Evolutionary conservation across 2,113 vertebrate genomes (phyloP).

Genomic region (Ibidorhyncha struthersii): DNA sequence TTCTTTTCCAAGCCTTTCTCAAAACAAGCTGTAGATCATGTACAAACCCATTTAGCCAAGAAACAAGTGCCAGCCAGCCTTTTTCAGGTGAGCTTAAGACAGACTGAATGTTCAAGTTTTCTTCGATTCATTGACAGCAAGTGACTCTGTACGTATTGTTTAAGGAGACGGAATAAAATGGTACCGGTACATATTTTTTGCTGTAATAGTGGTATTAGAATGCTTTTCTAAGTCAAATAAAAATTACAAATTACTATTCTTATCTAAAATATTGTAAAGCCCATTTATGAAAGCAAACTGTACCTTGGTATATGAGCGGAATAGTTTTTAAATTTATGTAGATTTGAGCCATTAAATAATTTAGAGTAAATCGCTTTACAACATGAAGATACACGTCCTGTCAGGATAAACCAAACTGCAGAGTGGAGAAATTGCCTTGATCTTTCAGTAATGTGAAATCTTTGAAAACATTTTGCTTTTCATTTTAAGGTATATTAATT

Average conservation of each 20-base stretch:
- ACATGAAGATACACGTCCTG: not conserved
- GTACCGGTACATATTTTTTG: not conserved
- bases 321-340: not conserved
- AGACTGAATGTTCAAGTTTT: not conserved
- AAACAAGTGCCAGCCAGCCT: slow-evolving; percentile 90
- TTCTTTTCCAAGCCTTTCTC: slow-evolving; percentile 87
- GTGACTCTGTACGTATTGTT: not conserved
- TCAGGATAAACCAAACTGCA: not conserved
- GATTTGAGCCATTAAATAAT: not conserved
- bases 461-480: not conserved
- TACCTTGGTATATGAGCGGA: not conserved
- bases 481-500: not conserved
- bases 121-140: not conserved
- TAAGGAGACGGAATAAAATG: not conserved
- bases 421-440: not conserved
- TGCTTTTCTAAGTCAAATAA: not conserved
- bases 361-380: not conserved
- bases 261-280: not conserved
- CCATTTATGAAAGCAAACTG: not conserved
- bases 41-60: slow-evolving; percentile 92
- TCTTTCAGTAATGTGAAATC: not conserved
- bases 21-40: slow-evolving; percentile 93
- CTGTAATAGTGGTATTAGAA: not conserved
- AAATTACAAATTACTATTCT: not conserved
- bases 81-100: slow-evolving; percentile 87